Conservation (phyloP, 2,888 invertebrate species). For the Netelia melanura region DNA sequence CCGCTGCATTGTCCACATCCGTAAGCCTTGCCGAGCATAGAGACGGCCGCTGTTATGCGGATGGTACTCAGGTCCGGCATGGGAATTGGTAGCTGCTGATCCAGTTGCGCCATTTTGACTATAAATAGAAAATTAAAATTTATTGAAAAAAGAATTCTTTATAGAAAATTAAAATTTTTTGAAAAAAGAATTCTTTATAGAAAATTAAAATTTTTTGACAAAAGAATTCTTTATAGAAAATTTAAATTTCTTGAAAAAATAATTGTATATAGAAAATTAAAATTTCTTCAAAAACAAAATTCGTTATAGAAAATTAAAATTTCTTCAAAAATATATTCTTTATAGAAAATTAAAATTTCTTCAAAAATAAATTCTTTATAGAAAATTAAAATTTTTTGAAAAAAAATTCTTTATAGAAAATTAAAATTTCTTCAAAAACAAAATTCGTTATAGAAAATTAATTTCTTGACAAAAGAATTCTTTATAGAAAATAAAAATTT, state of each 20-base stretch:
- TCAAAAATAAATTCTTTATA: not conserved
- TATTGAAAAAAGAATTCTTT: not conserved
- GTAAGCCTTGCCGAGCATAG: slow-evolving; percentile 86
- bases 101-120: slow-evolving; percentile 80
- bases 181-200: not conserved
- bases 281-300: not conserved
- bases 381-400: slow-evolving; percentile 17
- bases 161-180: slow-evolving; percentile 8
- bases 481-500: too few relatives aligned
- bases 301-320: not conserved
- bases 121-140: slow-evolving; percentile 34
- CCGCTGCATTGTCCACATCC: slow-evolving; percentile 85
- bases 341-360: slow-evolving; percentile 10
- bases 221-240: not conserved
- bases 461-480: too few relatives aligned
- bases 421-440: too few relatives aligned
- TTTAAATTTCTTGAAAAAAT: slow-evolving; percentile 1
- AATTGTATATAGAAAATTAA: not conserved
- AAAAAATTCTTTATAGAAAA: too few relatives aligned
- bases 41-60: slow-evolving; percentile 86
- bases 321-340: not conserved
- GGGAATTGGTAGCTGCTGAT: slow-evolving; percentile 84
- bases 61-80: slow-evolving; percentile 86
- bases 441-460: too few relatives aligned
- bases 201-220: slow-evolving; percentile 11